A percentile compares a stretch with the other conserved stretches of the same genome.
phyloP scores from a whole-genome alignment of 2,888 invertebrate species.

The Panzeria rudis region DNA sequence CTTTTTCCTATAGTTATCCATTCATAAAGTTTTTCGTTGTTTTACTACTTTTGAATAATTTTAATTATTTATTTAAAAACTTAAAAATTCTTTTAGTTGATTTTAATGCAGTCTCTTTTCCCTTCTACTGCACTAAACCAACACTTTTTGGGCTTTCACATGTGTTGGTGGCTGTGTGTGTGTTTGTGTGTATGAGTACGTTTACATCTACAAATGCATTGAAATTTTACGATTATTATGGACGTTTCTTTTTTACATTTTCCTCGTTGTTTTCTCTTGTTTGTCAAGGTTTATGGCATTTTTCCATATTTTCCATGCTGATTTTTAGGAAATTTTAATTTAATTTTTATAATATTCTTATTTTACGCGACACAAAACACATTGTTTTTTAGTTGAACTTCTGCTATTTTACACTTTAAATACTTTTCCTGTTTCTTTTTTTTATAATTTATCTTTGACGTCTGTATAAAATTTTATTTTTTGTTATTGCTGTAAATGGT shows the following conservation, averaged over 20 bases:
- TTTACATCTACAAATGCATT: conserved; percentile 57
- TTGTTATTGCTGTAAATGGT: conserved; percentile 68
- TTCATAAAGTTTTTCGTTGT: conserved; percentile 76
- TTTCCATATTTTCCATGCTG: conserved; percentile 49
- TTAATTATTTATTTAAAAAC: conserved; percentile 22
- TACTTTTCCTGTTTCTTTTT: conserved; percentile 21
- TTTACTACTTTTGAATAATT: conserved; percentile 35
- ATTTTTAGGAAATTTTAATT: conserved; percentile 7
- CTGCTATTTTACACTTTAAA: background rate
- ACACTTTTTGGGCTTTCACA: background rate
- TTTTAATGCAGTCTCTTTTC: background rate
- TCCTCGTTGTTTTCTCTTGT: conserved; percentile 14
- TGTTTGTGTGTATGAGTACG: background rate
- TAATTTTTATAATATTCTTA: conserved; percentile 54
- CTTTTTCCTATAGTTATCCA: conserved; percentile 83
- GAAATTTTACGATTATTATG: conserved; percentile 50
- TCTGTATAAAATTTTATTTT: conserved; percentile 60
- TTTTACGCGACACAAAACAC: conserved; percentile 58
- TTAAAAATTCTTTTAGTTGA: conserved; percentile 68
- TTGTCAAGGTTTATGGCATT: conserved; percentile 67
- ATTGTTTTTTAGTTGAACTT: conserved; percentile 33
- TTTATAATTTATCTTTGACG: conserved; percentile 53
- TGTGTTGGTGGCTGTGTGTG: conserved; percentile 16
- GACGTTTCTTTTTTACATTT: conserved; percentile 34
- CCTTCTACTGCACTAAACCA: conserved; percentile 9